Base-by-base conservation (phyloP, 2,888 invertebrate species). In the Pristionchus entomophagus region DNA sequence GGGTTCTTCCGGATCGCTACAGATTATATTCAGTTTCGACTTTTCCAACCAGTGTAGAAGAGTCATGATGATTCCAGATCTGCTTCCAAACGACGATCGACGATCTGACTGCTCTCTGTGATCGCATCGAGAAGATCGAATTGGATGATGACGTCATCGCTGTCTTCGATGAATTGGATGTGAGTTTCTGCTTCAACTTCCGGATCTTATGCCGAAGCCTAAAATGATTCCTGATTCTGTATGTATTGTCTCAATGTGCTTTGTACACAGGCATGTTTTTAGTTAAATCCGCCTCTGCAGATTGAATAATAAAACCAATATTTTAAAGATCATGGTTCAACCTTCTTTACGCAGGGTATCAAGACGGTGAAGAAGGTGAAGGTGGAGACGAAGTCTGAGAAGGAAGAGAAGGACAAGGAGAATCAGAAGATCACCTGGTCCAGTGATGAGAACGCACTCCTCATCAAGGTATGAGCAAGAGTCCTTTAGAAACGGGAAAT, bases 391-490 rank as follows among this genome's bases (percentile, higher is more conserved):
- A 82, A 59, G 41, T 19, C 56, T 51, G 78, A 32, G 51, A 87
- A 69, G 69, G 77, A 80, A 3, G 85, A 49, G 59, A 86, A 89
- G 80, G 87, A 88, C 32, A 90, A 90, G 80, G 89, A 91, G 84
- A 89, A 89, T 69, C 88, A 89, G 59, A 87, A 82, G 82, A 38
- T 86, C 51, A 85, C 95, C 86, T 99, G 99, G 99, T 95, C 95
- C 22, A 96, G 96, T 83, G 96, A 96, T 87, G 97, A 97, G 94
- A 95, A 97, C 32, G 97, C 97, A 93, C 95, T 97, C 77, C 95
- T 99, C 4, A 97, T 99, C 84, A 99, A 99, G 86, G 90, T 90
- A 73, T 73, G 26, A n/a, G n/a, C n/a, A n/a, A n/a, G n/a, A n/a
- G n/a, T n/a, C 10, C 29, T 14, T 59, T 17, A 59, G 26, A 1